Conservation (phyloP, 2,888 invertebrate genomes). For the Pasiphila rectangulata region DNA sequence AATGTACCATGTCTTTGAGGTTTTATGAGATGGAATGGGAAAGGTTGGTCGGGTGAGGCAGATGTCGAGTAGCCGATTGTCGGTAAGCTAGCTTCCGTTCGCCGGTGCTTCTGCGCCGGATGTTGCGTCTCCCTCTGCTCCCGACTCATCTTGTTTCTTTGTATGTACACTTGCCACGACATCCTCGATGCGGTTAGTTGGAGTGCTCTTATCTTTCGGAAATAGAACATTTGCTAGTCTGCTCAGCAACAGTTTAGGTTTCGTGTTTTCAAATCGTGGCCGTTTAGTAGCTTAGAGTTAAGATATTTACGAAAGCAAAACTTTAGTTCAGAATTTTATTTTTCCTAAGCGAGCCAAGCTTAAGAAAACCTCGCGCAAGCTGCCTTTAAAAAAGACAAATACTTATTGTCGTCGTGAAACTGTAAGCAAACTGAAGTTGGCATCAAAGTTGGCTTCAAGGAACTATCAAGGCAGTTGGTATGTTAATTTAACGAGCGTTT, state of each 20-base stretch:
- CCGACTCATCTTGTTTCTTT: slow-evolving; percentile 54
- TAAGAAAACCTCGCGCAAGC: background rate
- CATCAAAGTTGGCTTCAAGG: slow-evolving; percentile 35
- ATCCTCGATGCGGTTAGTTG: slow-evolving; percentile 37
- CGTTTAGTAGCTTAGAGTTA: too few relatives aligned
- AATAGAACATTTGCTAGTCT: slow-evolving; percentile 29
- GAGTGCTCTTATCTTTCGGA: slow-evolving; percentile 36
- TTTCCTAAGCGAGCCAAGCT: too few relatives aligned
- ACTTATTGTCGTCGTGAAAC: slow-evolving; percentile 15
- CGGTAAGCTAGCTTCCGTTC: slow-evolving; percentile 53
- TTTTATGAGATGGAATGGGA: slow-evolving; percentile 39
- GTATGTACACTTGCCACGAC: slow-evolving; percentile 44
- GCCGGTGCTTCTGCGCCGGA: slow-evolving; percentile 56
- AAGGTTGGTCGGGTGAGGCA: slow-evolving; percentile 44
- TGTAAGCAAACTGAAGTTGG: slow-evolving; percentile 21
- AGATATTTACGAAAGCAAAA: too few relatives aligned
- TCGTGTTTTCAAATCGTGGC: slow-evolving; percentile 6
- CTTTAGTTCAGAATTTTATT: too few relatives aligned
- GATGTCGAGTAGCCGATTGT: slow-evolving; percentile 54
- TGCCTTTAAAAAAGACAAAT: slow-evolving; percentile 3
- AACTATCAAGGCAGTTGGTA: slow-evolving; percentile 42
- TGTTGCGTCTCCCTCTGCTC: slow-evolving; percentile 46
- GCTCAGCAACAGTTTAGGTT: slow-evolving; percentile 16
- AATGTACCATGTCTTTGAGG: slow-evolving; percentile 7
- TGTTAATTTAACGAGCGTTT: slow-evolving; percentile 54